Conservation (phyloP, 2,113 vertebrate species). For the Emydura subglobosa region DNA sequence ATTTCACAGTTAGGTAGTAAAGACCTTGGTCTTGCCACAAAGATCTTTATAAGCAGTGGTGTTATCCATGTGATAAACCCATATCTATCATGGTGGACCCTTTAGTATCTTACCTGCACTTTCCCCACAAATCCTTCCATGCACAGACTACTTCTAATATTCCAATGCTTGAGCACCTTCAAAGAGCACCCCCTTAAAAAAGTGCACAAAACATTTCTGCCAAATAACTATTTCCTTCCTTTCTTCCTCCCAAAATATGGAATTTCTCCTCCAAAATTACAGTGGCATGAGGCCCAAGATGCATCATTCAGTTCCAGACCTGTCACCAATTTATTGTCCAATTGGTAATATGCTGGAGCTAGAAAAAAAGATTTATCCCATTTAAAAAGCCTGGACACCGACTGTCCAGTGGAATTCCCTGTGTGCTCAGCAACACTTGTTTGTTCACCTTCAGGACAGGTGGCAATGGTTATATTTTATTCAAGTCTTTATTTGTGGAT, state of each 20-base stretch:
- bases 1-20: not conserved
- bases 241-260: not conserved
- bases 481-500: slow-evolving; percentile 22
- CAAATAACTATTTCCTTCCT: not conserved
- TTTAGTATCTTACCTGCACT: not conserved
- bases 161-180: not conserved
- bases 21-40: not conserved
- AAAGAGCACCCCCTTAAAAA: not conserved
- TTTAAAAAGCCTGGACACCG: not conserved
- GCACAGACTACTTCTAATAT: not conserved
- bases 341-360: not conserved
- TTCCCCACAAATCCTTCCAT: not conserved
- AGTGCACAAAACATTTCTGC: not conserved
- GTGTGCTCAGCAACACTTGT: not conserved
- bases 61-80: not conserved
- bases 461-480: slow-evolving; percentile 23
- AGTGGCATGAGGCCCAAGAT: not conserved
- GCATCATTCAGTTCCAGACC: not conserved
- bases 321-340: not conserved
- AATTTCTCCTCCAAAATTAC: not conserved
- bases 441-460: not conserved
- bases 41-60: not conserved
- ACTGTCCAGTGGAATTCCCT: not conserved
- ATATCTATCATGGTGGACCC: not conserved
- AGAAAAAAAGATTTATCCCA: not conserved